Conservation (phyloP, 2,888 invertebrate species). For the Reticulitermes lucifugus region DNA sequence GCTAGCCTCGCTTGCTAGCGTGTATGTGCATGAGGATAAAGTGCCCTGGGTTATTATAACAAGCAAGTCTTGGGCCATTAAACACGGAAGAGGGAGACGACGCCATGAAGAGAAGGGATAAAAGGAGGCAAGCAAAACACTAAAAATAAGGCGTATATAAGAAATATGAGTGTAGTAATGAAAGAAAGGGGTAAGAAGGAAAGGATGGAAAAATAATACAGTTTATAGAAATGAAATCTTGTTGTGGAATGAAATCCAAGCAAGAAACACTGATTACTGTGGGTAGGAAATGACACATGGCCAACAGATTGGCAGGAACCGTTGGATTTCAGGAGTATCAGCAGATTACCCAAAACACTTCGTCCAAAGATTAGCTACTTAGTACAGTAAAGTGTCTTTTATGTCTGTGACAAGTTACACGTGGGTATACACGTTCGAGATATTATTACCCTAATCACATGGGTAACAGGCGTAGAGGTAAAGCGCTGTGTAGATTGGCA, state of each 20-base stretch:
- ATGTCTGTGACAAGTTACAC: no score
- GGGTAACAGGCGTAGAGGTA: no score
- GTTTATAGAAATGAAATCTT: not conserved
- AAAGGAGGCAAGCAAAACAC: not conserved
- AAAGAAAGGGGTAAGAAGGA: not conserved
- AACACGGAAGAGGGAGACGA: not conserved
- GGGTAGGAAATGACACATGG: not conserved
- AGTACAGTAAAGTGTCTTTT: no score
- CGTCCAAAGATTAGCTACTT: no score
- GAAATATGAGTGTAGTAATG: not conserved
- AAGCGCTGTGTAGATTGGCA: no score
- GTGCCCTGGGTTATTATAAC: not conserved
- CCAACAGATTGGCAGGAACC: no score
- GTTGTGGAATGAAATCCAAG: not conserved
- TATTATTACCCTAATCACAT: no score
- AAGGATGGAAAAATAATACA: not conserved
- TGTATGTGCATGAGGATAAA: not conserved
- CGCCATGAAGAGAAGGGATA: not conserved
- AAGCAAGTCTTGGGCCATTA: constrained; percentile 19
- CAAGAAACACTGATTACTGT: not conserved
- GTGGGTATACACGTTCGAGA: no score
- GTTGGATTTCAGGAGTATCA: no score
- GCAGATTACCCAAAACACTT: no score
- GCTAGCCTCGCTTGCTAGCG: not conserved
- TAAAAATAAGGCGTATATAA: not conserved